Percentiles rank a stretch among this genome's conserved stretches.
Evolutionary conservation across 2,113 vertebrate species (phyloP).

Genomic region (Tragulus kanchil): DNA sequence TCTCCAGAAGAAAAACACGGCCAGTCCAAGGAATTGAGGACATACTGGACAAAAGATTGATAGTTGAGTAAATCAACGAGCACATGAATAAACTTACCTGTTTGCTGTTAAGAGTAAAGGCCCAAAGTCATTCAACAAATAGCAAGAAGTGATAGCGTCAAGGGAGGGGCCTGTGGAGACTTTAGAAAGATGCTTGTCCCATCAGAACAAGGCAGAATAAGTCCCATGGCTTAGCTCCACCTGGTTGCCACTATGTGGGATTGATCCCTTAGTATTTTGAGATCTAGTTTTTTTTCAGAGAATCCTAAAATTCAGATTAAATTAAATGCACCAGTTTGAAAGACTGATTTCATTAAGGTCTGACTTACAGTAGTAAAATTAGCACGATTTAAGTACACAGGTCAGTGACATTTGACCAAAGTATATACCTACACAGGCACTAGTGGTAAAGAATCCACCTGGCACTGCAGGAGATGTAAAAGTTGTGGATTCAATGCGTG

Average conservation of each 20-base stretch:
- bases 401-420: background rate
- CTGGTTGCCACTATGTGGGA: background rate
- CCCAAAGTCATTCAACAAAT: background rate
- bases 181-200: background rate
- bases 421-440: background rate
- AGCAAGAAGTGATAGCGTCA: background rate
- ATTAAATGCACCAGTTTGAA: background rate
- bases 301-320: background rate
- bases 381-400: background rate
- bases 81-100: background rate
- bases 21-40: background rate
- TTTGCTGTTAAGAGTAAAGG: background rate
- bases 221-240: no score
- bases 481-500: no score
- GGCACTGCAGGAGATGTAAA: background rate
- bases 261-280: no score
- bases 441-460: background rate
- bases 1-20: background rate
- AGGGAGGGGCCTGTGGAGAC: fast-evolving
- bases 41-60: background rate
- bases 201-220: no score
- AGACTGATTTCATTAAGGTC: background rate
- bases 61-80: background rate
- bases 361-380: background rate
- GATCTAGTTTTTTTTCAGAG: background rate